Evolutionary conservation across 2,797 vertebrate genomes (phyloP), one percentile per base, ranked within the genome.

Genomic region (Spatula versicolor): DNA sequence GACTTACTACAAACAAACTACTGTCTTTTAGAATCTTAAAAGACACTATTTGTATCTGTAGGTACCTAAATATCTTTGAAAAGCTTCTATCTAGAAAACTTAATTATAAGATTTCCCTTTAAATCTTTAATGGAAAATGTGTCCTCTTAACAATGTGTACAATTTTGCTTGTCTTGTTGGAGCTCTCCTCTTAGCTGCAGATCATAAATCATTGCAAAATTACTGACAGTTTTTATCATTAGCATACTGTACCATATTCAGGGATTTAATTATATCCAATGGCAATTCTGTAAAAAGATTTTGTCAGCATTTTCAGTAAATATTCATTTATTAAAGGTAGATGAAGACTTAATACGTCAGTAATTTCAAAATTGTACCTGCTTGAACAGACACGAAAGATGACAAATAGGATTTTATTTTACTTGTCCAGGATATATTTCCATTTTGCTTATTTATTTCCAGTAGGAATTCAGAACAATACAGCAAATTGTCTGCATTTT

Each of bases 181-280:
- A 63, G 48, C 13, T 85, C 23, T 80, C 12, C 14, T 39, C 59
- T 80, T 74, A 78, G 58, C 3, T 72, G 59, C 43, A 92, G 60
- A 37, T 30, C 85, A 86, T 91, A 96, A 96, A 95, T 97, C 90
- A 94, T 16, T 28, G 66, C 64, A 88, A 72, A 73, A 30, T 64
- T 59, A 71, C 86, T 91, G 88, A 93, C 87, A 94, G 71, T 35
- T 35, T 71, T 46, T 50, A 84, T 72, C 73, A 48, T 67, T 46
- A 80, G 58, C 55, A 37, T 3, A 31, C 30, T 84, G 50, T 5
- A 78, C 76, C 56, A 71, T 46, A 37, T 74, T 91, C 88, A 89
- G 86, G 66, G 82, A 72, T 82, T 92, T 95, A 86, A 96, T 94
- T 95, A 83, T 85, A 93, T 83, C 60, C 4, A 0, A 75, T 56